Conservation (phyloP, 1,140 invertebrate genomes). For the Panonychus citri region DNA sequence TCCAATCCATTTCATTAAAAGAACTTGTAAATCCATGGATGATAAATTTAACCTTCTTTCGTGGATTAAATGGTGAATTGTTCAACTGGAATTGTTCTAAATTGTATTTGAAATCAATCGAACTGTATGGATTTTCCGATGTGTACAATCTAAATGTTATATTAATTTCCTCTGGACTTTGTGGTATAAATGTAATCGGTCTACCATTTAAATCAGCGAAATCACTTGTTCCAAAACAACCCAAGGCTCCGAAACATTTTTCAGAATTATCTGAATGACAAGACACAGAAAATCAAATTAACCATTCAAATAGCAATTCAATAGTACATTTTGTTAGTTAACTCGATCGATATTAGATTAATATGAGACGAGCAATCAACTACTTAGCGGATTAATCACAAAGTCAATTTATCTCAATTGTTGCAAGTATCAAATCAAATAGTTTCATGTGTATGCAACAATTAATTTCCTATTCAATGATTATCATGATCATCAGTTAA, state of each 20-base stretch:
- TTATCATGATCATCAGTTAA: too few relatives aligned
- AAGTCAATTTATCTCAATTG: too few relatives aligned
- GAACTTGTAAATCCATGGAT: constrained; percentile 4
- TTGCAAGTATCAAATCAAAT: too few relatives aligned
- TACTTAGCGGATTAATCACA: too few relatives aligned
- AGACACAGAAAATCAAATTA: too few relatives aligned
- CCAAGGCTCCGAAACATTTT: constrained; percentile 11
- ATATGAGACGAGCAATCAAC: too few relatives aligned
- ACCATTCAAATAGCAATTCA: too few relatives aligned
- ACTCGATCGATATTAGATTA: too few relatives aligned
- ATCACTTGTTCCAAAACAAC: constrained; percentile 11
- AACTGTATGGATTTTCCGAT: neutral
- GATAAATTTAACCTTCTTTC: constrained; percentile 2
- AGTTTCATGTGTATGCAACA: too few relatives aligned
- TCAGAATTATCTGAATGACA: neutral
- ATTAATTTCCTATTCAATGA: too few relatives aligned
- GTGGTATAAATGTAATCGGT: constrained; percentile 7
- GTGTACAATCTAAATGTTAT: constrained; percentile 2
- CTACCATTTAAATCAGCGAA: constrained; percentile 5
- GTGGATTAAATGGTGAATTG: neutral
- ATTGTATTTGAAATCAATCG: neutral
- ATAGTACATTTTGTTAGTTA: too few relatives aligned
- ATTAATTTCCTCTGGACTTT: constrained; percentile 3
- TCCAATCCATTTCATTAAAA: neutral
- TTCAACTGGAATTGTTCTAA: neutral